Percentiles rank a stretch among this genome's conserved stretches.
Evolutionary conservation across 2,113 vertebrate species (phyloP).

Genomic region (Melanerpes aurifrons): DNA sequence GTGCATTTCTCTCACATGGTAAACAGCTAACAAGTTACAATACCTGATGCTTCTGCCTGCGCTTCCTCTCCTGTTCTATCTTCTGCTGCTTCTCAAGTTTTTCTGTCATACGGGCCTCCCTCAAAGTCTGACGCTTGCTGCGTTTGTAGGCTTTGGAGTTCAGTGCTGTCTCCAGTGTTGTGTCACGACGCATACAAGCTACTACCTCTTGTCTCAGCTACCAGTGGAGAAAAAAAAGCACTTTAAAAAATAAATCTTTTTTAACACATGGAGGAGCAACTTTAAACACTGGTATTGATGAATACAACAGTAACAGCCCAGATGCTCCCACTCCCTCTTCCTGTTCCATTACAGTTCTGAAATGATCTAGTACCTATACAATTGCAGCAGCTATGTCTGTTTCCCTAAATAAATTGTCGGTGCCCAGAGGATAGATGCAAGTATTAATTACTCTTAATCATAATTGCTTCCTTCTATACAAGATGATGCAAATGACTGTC

Average conservation of each 20-base stretch:
- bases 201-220: slow-evolving; percentile 97
- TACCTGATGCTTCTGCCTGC: slow-evolving; percentile 98
- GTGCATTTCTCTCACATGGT: not conserved
- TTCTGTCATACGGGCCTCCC: slow-evolving; percentile 97
- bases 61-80: slow-evolving; percentile 97
- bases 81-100: slow-evolving; percentile 99
- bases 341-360: not conserved
- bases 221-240: not conserved
- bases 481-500: not conserved
- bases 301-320: not conserved
- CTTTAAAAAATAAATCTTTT: not conserved
- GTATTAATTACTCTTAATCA: not conserved
- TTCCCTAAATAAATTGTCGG: not conserved
- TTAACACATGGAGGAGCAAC: not conserved
- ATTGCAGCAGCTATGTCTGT: not conserved
- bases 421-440: not conserved
- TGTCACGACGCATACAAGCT: slow-evolving; percentile 96
- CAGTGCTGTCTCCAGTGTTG: slow-evolving; percentile 93
- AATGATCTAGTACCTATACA: not conserved
- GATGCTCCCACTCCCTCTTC: not conserved
- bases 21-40: not conserved
- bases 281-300: not conserved
- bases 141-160: slow-evolving; percentile 98
- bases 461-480: not conserved
- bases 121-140: slow-evolving; percentile 94